These are phyloP conservation scores for Exephanes ischioxanthus DNA, from an alignment of 2,888 invertebrate genomes.

Conservation along the genomic window DNA sequence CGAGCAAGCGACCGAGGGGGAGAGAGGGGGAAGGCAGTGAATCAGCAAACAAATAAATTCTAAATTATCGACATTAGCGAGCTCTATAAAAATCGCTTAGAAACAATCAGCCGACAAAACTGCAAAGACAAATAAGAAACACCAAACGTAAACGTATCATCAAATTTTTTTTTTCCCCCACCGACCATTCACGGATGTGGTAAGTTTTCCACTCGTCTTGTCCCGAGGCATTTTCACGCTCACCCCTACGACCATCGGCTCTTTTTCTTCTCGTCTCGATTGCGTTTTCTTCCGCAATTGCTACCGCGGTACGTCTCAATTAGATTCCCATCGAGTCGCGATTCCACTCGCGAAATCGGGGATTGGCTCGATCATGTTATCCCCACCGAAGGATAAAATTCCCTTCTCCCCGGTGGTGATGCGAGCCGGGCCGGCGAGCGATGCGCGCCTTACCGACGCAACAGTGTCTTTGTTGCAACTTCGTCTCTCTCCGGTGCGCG, in stretches of 20 bases:
- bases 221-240: slow-evolving; percentile 6
- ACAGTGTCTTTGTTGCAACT: slow-evolving; percentile 1
- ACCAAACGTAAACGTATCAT: neutral
- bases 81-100: too few relatives aligned
- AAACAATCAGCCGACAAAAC: neutral
- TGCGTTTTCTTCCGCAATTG: slow-evolving; percentile 24
- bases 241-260: slow-evolving; percentile 21
- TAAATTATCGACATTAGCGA: too few relatives aligned
- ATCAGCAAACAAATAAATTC: too few relatives aligned
- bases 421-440: slow-evolving; percentile 30
- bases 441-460: slow-evolving; percentile 8
- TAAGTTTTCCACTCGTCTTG: neutral
- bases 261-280: slow-evolving; percentile 9
- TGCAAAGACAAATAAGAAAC: neutral
- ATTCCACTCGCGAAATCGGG: slow-evolving; percentile 10
- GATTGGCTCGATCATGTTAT: slow-evolving; percentile 55
- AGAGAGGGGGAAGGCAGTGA: too few relatives aligned
- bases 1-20: too few relatives aligned
- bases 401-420: slow-evolving; percentile 46
- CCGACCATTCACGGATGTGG: neutral
- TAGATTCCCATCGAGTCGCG: slow-evolving; percentile 17
- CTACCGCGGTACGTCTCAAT: neutral
- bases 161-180: neutral
- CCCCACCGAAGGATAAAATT: slow-evolving; percentile 57
- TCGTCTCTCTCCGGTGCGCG: slow-evolving; percentile 13